Evolutionary conservation across 2,888 invertebrate genomes (phyloP), one percentile per base, ranked within the genome.

Genomic region (Netelia fuscicornis): DNA sequence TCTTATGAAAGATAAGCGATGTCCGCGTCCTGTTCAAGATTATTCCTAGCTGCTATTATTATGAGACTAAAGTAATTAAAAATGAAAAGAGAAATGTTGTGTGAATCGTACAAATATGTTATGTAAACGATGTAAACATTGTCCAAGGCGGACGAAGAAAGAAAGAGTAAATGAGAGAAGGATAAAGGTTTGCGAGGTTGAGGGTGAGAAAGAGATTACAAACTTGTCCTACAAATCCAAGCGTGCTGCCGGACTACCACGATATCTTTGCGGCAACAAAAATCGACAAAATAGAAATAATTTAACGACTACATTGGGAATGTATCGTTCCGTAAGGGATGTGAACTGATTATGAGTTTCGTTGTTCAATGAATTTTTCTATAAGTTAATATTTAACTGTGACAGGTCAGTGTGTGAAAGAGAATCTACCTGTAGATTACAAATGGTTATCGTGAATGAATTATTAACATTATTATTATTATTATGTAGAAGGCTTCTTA

Each of bases 401-500:
- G 75, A 86, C 52, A 81, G 85, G 67, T 78, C 81, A 81, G 84
- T 78, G 62, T 71, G 78, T 68, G 86, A 84, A 83, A 88, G 85
- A 88, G 81, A 90, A 82, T 90, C 90, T 90, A 91, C 89, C 91
- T 90, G 88, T 91, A 90, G 87, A 89, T 91, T 91, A 91, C 88
- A 91, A 91, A 90, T 89, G 91, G 90, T 91, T 91, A 91, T 90
- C 88, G 89, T 85, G 89, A 88, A 91, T 89, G 89, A 88, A 89
- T 87, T 81, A 75, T 81, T 71, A 62, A 60, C 52, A 86, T 86
- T 83, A 89, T 90, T 88, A 90, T 90, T 89, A 91, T 91, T 90
- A 90, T 92, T 92, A 92, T 93, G 93, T 93, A 93, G 92, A 92
- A 92, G 91, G 92, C 93, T 93, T 93, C 92, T 93, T 93, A 93